Evolutionary conservation across 2,797 vertebrate species (phyloP), one percentile per base, ranked within the genome.

Genomic region (Melanotaenia boesemani): DNA sequence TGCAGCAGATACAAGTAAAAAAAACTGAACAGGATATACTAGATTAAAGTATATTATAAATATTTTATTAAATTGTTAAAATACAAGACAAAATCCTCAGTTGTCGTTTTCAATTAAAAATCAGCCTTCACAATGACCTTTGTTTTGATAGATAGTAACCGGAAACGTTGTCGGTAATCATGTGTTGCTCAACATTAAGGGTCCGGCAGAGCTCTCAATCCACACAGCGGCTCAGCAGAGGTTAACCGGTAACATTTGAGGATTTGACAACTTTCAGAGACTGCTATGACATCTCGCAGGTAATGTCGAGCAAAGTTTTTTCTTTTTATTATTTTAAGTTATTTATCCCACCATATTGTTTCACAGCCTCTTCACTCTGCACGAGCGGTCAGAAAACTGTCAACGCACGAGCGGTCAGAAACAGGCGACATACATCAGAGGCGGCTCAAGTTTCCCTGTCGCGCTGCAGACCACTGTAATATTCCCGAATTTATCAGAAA

Each of bases 271-370:
- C 84, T 85, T 80, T 57, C 67, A 80, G 66, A 84, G 75, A 86
- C 91, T 93, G 94, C 90, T 87, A 95, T 95, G 96, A 96, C 95
- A 90, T 96, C 95, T 91, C 95, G 95, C 92, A 96, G 96, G 96
- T 96, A 93, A 67, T 93, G 93, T 56, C 4, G 9, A 39, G 10
- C 54, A 70, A 32, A 15, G 6, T n/a, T 18, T 50, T 48, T 9
- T 5, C 7, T 48, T 48, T 48, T 26, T 20, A 50, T n/a, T 46
- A 18, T 46, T 46, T 18, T 18, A 46, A 46, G 41, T 18, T 4
- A 46, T 46, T 18, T 46, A 46, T 46, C 4, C 41, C 1, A 7
- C 16, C 6, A 16, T 41, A 41, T 13, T 41, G 39, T 41, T 63
- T 8, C 10, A 30, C 36, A 15, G 50, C 37, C 4, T 63, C 13